phyloP scores from a whole-genome alignment of 2,113 vertebrate genomes.

The Calidris pugnax region DNA sequence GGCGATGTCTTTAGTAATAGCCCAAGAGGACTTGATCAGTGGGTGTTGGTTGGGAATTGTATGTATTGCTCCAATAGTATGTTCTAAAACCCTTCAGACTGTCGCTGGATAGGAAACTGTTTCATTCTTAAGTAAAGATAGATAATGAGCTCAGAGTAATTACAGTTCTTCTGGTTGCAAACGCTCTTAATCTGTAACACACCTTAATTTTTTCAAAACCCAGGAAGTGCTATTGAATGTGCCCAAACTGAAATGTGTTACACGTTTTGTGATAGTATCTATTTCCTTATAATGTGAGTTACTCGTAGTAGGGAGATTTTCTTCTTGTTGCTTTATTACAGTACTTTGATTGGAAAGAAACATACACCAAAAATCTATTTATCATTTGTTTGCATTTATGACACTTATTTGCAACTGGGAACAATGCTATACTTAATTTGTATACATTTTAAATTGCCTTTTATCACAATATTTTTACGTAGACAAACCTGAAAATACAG shows the following conservation, averaged over 20 bases:
- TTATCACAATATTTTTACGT: not conserved
- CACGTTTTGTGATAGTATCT: not conserved
- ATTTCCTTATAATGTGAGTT: not conserved
- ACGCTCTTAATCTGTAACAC: not conserved
- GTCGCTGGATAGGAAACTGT: not conserved
- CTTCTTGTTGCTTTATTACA: not conserved
- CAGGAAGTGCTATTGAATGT: not conserved
- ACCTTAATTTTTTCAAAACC: not conserved
- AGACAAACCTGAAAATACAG: not conserved
- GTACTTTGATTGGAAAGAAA: not conserved
- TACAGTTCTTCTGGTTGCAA: not conserved
- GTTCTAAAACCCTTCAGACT: not conserved
- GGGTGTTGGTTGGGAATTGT: not conserved
- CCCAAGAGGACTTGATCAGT: not conserved
- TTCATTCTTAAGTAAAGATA: not conserved
- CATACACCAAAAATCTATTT: not conserved
- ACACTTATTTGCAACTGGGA: not conserved
- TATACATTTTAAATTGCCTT: not conserved
- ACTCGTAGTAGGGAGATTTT: not conserved
- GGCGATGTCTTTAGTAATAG: not conserved
- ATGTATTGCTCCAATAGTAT: not conserved
- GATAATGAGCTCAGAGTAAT: not conserved
- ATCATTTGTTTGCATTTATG: not conserved
- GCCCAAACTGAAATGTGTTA: not conserved
- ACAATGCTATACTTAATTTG: not conserved